These are phyloP conservation scores for Palythoa heliodiscus DNA, from an alignment of 92 coral and sea anemone species.

Conservation along the genomic window DNA sequence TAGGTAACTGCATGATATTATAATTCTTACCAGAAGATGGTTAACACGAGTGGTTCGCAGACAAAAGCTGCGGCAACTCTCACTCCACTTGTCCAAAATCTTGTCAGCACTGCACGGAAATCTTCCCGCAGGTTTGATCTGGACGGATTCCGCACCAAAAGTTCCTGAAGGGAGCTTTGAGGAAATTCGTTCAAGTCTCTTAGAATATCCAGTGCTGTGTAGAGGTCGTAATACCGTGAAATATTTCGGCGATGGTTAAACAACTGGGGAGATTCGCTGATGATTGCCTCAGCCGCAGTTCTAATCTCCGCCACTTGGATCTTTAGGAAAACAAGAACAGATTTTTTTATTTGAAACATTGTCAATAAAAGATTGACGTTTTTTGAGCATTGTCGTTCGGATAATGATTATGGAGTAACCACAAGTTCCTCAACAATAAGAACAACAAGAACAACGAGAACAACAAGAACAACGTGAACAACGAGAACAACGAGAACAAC, in stretches of 20 bases:
- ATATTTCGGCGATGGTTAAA: background rate
- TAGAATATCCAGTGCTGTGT: background rate
- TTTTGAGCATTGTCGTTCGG: too few relatives aligned
- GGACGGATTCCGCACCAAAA: background rate
- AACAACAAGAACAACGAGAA: too few relatives aligned
- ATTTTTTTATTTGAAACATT: background rate
- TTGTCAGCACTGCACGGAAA: background rate
- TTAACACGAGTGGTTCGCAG: background rate
- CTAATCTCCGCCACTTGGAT: background rate
- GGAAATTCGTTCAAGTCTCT: background rate
- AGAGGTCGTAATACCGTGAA: background rate
- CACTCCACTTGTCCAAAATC: conserved; percentile 7
- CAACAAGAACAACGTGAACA: too few relatives aligned
- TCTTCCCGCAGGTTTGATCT: background rate
- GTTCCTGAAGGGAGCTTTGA: background rate
- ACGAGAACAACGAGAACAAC: too few relatives aligned
- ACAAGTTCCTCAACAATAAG: too few relatives aligned
- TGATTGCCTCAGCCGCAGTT: background rate
- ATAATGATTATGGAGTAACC: too few relatives aligned
- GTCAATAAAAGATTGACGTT: too few relatives aligned
- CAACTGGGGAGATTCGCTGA: background rate
- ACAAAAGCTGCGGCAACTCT: conserved; percentile 21
- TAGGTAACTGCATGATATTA: background rate
- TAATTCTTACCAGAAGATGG: conserved; percentile 18
- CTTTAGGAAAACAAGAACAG: background rate